Evolutionary conservation across 1,140 invertebrate genomes (phyloP), one percentile per base, ranked within the genome.

Genomic region (Papilio xuthus): DNA sequence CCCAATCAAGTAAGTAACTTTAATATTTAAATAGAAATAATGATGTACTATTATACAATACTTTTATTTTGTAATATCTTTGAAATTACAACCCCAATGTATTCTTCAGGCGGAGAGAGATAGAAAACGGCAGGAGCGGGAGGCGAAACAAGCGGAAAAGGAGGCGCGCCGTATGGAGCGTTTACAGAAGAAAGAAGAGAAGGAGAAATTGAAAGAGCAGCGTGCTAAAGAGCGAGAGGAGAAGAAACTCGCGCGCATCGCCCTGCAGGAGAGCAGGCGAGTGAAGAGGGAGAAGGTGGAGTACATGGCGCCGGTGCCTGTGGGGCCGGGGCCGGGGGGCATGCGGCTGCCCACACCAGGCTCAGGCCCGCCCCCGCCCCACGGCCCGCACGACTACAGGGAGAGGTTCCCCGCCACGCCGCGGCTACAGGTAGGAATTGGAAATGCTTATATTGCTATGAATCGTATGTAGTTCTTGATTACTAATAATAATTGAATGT

Each of bases 121-220:
- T 74, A 93, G 90, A 80, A 94, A 94, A 81, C 86, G 91, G 0
- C 88, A 89, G 78, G 94, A 94, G 75, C 89, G 89, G 20, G 93
- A 94, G 86, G 93, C 92, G 18, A 94, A 94, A 79, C 84, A 89
- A 80, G 94, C 95, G n/a, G 95, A 95, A 32, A 95, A 95, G 69
- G 95, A 95, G 81, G 95, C 95, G 47, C 94, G 94, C 63, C 95
- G 94, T 78, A 89, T 95, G 44, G 95, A 96, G 47, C 90, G 95
- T 0, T 88, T 96, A 67, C 95, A 95, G 18, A 96, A 96, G 80
- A 96, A 96, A 79, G 87, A 95, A 74, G 95, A 96, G 79, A 96
- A 96, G 74, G 94, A 95, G 9, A 94, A 95, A 56, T 82, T 94
- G n/a, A 96, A 96, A 81, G 94, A 94, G 74, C 86, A 87, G 78